Base-by-base conservation (phyloP, 2,888 invertebrate genomes). In the Ormyrus thymus region DNA sequence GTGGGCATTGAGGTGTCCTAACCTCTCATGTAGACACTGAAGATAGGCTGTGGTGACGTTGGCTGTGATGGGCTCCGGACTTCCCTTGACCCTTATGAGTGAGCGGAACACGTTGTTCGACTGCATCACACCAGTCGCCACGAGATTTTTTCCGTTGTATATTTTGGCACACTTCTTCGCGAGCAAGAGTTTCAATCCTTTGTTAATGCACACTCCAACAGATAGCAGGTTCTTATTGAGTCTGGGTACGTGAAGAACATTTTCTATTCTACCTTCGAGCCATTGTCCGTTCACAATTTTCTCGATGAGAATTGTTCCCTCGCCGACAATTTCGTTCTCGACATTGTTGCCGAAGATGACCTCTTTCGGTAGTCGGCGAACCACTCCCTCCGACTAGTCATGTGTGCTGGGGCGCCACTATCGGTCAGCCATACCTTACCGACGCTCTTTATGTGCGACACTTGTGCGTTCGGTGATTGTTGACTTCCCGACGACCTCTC, bases 191-290 rank as follows among this genome's bases (percentile, higher is more conserved):
- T 70, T n/a, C 5, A n/a, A 80, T 0, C 78, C 80, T 64, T 79
- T 80, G 43, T 6, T 7, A 0, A 81, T 80, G 43, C 78, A 81
- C 9, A 80, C 72, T 7, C 82, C 82, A 6, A 84, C 81, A 0
- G 84, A 85, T 69, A 84, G 81, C 58, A 85, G 77, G 71, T 84
- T 84, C 43, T 84, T 83, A 6, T 62, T 55, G 1, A 84, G 8
- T 29, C 76, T 65, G 6, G 83, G 84, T 13, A 84, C 83, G 69
- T 81, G 82, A 29, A 83, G 68, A 3, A 85, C 84, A 59, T 83
- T 71, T 48, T 83, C 80, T 4, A 82, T 83, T 0, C 58, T 51
- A 0, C 71, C 72, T 8, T 62, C 48, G 8, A 59, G n/a, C 82
- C 82, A 84, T 48, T 48, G n/a, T 5, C 76, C 78, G 29, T 83